Evolutionary conservation across 1,140 invertebrate species (phyloP).

Genomic region (Drosophila equinoxialis): DNA sequence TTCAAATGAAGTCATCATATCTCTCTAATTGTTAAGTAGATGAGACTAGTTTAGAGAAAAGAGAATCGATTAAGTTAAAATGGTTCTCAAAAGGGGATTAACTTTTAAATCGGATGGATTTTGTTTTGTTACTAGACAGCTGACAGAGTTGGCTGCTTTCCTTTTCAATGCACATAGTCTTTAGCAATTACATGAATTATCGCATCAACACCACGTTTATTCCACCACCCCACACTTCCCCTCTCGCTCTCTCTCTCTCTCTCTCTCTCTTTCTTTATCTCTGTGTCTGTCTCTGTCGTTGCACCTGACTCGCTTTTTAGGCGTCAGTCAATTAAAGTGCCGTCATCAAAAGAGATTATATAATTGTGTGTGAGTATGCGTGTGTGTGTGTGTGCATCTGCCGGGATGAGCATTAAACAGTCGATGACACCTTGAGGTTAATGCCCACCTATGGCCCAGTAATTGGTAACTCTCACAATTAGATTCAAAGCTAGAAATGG

Average conservation of each 20-base stretch:
- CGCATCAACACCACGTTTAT: slow-evolving; percentile 29
- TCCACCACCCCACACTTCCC: background rate
- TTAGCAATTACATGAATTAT: slow-evolving; percentile 55
- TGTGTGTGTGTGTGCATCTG: slow-evolving; percentile 24
- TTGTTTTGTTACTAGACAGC: background rate
- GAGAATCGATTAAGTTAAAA: too few relatives aligned
- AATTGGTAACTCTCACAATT: slow-evolving; percentile 14
- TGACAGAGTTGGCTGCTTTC: slow-evolving; percentile 14
- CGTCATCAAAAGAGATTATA: slow-evolving; percentile 33
- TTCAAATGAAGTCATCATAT: too few relatives aligned
- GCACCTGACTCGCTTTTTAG: slow-evolving; percentile 13
- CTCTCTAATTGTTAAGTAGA: too few relatives aligned
- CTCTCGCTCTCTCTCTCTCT: too few relatives aligned
- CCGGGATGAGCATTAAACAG: slow-evolving; percentile 50
- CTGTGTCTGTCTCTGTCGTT: background rate
- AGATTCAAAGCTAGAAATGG: background rate
- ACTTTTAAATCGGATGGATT: background rate
- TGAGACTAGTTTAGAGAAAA: too few relatives aligned
- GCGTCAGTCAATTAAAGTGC: slow-evolving; percentile 29
- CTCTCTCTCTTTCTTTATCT: too few relatives aligned
- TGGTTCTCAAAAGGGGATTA: background rate
- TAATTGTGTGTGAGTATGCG: slow-evolving; percentile 25
- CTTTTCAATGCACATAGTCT: slow-evolving; percentile 28
- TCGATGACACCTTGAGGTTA: slow-evolving; percentile 52
- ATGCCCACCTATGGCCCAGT: slow-evolving; percentile 7